Base-by-base conservation (phyloP, 2,888 invertebrate species). In the Drosophila koepferae region DNA sequence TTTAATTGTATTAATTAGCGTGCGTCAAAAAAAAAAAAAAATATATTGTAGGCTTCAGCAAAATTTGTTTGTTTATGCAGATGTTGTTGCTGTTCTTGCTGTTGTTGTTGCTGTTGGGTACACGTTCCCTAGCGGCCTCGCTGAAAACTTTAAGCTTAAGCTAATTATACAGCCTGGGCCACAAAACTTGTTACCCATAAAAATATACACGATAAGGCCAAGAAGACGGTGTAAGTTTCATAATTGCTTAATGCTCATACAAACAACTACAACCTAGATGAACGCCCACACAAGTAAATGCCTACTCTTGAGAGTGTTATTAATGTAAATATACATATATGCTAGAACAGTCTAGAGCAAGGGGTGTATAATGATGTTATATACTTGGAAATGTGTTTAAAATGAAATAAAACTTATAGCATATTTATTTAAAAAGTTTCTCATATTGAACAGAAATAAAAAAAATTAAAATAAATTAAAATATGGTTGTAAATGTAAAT, bases 1-100 rank as follows among this genome's bases (percentile, higher is more conserved):
- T 86, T 87, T 87, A 87, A 85, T 87, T 84, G 84, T 80, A 74
- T 85, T 87, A 85, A 85, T 85, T 87, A 84, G 72, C 34, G 64
- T 62, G 64, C 69, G 63, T 36, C 60, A 56, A 74, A 77, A 71
- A 59, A 68, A 77, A 66, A 28, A 59, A 70, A 77, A 68, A 77
- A 69, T 70, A 69, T 70, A 62, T 63, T 61, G 44, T 62, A 59
- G 77, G 68, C 69, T 74, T 74, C 28, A 54, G 38, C 65, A n/a
- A 71, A 76, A 85, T 82, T 80, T 75, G 78, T 80, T 85, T 84
- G 80, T 87, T 87, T 85, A 87, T 85, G 87, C 82, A 80, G 80
- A 73, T 34, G 34, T 36, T 63, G 40, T 36, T 51, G 23, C 34
- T 60, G 16, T 63, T 70, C 10, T 38, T 75, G 38, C 44, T 62